Base-by-base conservation (phyloP, 2,888 invertebrate species). In the Baccha elongata region DNA sequence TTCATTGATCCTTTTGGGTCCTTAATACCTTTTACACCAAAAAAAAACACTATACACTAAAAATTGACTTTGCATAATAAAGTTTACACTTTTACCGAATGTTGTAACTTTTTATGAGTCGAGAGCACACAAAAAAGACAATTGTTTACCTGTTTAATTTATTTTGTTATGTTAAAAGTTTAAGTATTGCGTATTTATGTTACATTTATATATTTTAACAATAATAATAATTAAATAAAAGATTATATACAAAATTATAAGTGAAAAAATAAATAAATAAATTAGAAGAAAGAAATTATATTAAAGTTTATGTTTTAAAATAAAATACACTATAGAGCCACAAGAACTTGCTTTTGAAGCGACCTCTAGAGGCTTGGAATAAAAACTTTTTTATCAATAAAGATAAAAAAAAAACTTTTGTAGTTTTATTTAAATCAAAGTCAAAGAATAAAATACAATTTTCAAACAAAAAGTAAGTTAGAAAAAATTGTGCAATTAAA, bases 131-230 rank as follows among this genome's bases (percentile, higher is more conserved):
- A 85, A 85, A 86, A 86, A 86, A 86, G 86, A 86, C 86, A 86
- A 85, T 85, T 83, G 85, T 85, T 86, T 86, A 86, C 85, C 85
- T 85, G 86, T 85, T 86, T 85, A 85, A 76, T 75, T 79, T 80
- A 80, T 80, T 80, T 84, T 84, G 79, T 80, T 80, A 69, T 84
- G 65, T 74, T 85, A 75, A 83, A 83, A 78, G 26, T 58, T 44
- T 83, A 83, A 83, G 83, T 78, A 76, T 58, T 75, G 69, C 75
- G 62, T 65, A 65, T 76, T 46, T 58, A 80, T 76, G 78, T 83
- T 78, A 83, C 52, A 78, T 78, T 78, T 81, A 71, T 68, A 76
- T 55, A n/a, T 71, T 42, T 62, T 55, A 80, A 64, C 50, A 62
- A 67, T 62, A 21, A 75, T n/a, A n/a, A n/a, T n/a, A 69, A 53